phyloP scores from a whole-genome alignment of 2,888 invertebrate genomes.

The Tenthredo amoena region DNA sequence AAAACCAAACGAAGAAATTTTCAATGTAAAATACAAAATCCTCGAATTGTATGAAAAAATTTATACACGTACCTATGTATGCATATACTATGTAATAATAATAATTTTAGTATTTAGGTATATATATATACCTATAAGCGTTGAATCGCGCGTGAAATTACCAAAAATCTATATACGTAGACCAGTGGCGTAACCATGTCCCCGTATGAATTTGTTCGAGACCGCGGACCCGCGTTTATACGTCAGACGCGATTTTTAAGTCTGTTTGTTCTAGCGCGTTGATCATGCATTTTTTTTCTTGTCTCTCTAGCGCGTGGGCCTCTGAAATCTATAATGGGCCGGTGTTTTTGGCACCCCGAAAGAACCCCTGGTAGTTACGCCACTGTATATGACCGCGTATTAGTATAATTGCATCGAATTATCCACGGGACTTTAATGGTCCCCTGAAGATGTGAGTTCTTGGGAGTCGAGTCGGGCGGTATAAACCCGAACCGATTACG shows the following conservation, averaged over 20 bases:
- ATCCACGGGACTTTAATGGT: constrained; percentile 26
- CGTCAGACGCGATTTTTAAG: too few species aligned
- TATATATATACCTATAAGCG: neutral
- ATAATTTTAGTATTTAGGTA: neutral
- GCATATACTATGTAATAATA: neutral
- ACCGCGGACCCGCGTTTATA: too few species aligned
- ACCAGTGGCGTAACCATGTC: too few species aligned
- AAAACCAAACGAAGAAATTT: neutral
- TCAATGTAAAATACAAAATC: neutral
- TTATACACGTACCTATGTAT: neutral
- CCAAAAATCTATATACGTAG: neutral
- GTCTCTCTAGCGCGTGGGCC: too few species aligned
- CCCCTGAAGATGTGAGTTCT: constrained; percentile 25
- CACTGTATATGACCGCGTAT: neutral
- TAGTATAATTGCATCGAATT: constrained; percentile 40
- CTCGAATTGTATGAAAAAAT: neutral
- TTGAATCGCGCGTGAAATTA: neutral
- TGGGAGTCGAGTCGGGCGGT: neutral
- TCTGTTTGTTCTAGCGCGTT: too few species aligned
- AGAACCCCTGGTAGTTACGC: too few species aligned
- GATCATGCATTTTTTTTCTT: too few species aligned
- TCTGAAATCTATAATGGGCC: too few species aligned
- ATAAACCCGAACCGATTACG: constrained; percentile 30
- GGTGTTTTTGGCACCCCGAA: too few species aligned
- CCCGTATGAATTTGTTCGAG: too few species aligned